Base-by-base conservation (phyloP, 2,797 vertebrate genomes). In the Naso thynnoides region DNA sequence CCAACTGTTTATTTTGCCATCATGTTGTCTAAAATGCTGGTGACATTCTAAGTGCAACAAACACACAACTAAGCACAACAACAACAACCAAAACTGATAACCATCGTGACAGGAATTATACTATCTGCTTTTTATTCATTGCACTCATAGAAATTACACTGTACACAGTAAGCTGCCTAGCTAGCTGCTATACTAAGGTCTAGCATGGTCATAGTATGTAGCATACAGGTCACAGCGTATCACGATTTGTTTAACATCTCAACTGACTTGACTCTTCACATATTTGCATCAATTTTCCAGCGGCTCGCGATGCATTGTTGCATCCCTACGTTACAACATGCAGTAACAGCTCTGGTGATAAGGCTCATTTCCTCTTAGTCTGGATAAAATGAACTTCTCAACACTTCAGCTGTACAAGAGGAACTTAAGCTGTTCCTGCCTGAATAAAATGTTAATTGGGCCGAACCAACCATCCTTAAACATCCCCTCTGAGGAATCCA, bases 401-500 rank as follows among this genome's bases (percentile, higher is more conserved):
- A 77, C 66, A 67, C 33, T 18, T 68, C 55, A 33, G 61, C 65
- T 80, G 50, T 53, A 60, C 49, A 14, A 61, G 2, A 70, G 41
- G 52, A 62, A 62, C 31, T 26, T 2, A 5, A 55, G 57, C 42
- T 21, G 54, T 68, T 41, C 62, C 50, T 24, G 64, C 5, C 55
- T 24, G 55, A 78, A 65, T 67, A 36, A 79, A 82, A 50, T n/a
- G 45, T 82, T 73, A 79, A 71, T 81, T 23, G 14, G 24, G 71
- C 36, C 75, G 73, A 86, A 60, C 66, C 57, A 67, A 57, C 47
- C 69, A 61, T 65, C 57, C 64, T 36, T 16, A 55, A 65, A 76
- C 45, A 71, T 57, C 26, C 6, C 53, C 47, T 70, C 64, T 21
- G 56, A 76, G 66, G 31, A 71, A 54, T 57, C n/a, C 15, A 54